Evolutionary conservation across 1,140 invertebrate species (phyloP), one percentile per base, ranked within the genome.

Genomic region (Temnothorax nylanderi): DNA sequence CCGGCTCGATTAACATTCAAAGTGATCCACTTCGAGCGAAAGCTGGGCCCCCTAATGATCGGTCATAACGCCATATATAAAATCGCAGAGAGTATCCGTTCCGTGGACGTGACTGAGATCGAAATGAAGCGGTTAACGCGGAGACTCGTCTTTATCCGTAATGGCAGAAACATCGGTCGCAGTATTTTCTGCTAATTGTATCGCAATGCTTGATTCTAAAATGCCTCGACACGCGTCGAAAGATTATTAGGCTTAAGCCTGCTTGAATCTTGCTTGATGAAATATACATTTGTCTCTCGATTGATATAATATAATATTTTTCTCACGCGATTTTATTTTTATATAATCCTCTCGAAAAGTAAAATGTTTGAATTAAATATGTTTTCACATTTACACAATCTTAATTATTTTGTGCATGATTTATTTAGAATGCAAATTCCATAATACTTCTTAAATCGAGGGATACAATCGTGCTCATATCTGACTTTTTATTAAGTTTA

Each of bases 1-100:
- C 16, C 58, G 81, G 60, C 47, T 41, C 69, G 86, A 90, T 90
- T 90, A 90, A 90, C 54, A 90, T 90, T 90, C 89, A 90, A 84
- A 78, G 80, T 74, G 89, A 90, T 90, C 86, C 89, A 88, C 86
- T 88, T 90, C 32, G 54, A 51, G 69, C 41, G 75, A 85, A 85
- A 85, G 65, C 54, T 80, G 80, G 69, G 37, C 51, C 67, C 51
- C 80, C 71, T 88, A 88, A 90, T 90, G 86, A 88, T 88, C 76
- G 47, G 41, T 82, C 76, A 77, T 90, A 86, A 90, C 77, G 71
- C 41, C 80, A 65, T 72, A 87, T 85, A 87, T 90, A 90, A 88
- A 74, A 85, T 71, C 60, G 72, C 62, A 11, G 49, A 62, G 49
- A 26, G 44, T 71, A 78, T 87, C 65, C 58, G 75, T 67, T 75